Evolutionary conservation across 2,113 vertebrate species (phyloP).

Genomic region (Oceanodroma tethys): DNA sequence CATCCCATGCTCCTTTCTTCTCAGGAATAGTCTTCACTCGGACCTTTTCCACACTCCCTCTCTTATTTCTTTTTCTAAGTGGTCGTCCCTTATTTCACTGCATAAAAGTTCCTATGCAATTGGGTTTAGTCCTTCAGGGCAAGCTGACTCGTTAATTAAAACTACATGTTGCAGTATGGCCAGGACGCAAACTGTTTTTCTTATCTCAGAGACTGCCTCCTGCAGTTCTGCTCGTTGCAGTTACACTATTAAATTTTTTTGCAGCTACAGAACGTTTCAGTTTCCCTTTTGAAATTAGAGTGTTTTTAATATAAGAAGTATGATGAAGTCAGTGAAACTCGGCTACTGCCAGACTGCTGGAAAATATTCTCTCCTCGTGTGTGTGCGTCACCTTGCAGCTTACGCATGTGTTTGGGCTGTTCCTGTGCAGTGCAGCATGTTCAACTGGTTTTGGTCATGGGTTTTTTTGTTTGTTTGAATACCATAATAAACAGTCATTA

Average conservation of each 20-base stretch:
- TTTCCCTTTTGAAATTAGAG: neutral
- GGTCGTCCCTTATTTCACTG: neutral
- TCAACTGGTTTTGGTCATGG: neutral
- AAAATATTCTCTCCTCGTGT: neutral
- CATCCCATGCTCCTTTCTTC: neutral
- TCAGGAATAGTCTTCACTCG: neutral
- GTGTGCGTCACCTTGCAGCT: neutral
- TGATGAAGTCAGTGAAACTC: neutral
- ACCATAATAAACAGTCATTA: neutral
- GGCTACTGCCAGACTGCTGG: neutral
- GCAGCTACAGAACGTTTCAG: neutral
- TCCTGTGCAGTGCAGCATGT: neutral
- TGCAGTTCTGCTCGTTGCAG: neutral
- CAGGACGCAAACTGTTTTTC: neutral
- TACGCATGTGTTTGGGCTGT: fast-evolving
- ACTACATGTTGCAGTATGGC: fast-evolving
- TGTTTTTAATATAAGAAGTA: neutral
- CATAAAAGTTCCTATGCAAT: neutral
- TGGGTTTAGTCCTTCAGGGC: neutral
- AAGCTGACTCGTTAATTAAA: neutral
- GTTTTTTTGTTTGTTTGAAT: neutral
- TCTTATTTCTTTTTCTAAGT: neutral
- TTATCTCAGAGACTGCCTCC: neutral
- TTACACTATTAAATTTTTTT: neutral
- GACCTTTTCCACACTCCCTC: neutral